Evolutionary conservation across 2,888 invertebrate genomes (phyloP), one percentile per base, ranked within the genome.

Genomic region (Heliconius ismenius): DNA sequence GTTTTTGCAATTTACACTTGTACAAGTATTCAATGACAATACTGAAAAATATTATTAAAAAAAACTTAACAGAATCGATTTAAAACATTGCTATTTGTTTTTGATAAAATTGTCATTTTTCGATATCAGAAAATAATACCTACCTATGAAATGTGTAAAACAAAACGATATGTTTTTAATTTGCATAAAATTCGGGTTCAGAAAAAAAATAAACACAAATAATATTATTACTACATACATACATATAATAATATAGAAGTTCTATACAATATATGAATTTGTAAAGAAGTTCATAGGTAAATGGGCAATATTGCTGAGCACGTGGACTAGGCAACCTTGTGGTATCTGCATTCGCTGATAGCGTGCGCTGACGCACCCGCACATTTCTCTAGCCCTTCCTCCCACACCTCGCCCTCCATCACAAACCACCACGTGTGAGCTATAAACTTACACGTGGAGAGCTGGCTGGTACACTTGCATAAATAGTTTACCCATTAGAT

Each of bases 341-440:
- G 91, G 92, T 91, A 92, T 92, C 87, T 86, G 84, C 86, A 87
- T 89, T 87, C 88, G 88, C 84, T 90, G 92, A 92, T 92, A 92
- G 89, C 85, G 82, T 79, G 83, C 82, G 79, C 81, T 83, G 88
- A 89, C 88, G 88, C 83, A 83, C 84, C 80, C 80, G 87, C 88
- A 87, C 91, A 91, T 90, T 91, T 90, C 91, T 89, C 86, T 82
- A 60, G 58, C 62, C 73, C 60, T 39, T 84, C 63, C 79, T 74
- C 70, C 70, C 73, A 68, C 80, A 32, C 65, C 76, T 58, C 74
- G 73, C 67, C 70, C 76, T 72, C 62, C 67, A 65, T 64, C 64
- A 77, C 77, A 77, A 75, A 64, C 73, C 73, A 28, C 74, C 70
- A 79, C 78, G 79, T 73, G 72, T 74, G 78, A 77, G 82, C 81